These are phyloP conservation scores for Stictocephala bisonia DNA, from an alignment of 2,888 invertebrate species.

Conservation along the genomic window DNA sequence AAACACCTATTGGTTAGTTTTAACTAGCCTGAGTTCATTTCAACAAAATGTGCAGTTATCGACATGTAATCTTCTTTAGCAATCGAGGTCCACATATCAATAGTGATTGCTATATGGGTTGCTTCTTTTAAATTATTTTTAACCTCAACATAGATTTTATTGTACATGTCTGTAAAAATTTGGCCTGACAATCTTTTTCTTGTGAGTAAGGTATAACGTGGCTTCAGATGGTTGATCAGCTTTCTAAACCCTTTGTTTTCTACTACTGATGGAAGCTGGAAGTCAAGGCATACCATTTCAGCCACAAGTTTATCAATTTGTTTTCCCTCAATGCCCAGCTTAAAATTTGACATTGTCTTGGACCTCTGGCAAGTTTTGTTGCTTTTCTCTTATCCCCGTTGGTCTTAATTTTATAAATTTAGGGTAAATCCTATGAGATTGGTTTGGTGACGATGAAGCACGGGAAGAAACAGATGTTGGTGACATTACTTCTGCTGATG, in stretches of 20 bases:
- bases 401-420: conserved; percentile 7
- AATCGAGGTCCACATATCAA: not conserved
- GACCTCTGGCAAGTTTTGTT: not conserved
- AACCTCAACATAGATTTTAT: not conserved
- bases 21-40: not conserved
- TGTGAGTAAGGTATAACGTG: not conserved
- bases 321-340: not conserved
- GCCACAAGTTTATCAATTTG: not conserved
- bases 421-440: no score
- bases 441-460: no score
- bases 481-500: no score
- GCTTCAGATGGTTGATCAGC: not conserved
- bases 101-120: not conserved
- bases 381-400: not conserved
- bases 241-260: no score
- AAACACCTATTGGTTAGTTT: not conserved
- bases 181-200: not conserved
- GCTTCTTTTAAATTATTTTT: not conserved
- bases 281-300: not conserved
- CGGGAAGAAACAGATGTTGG: no score
- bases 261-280: not conserved
- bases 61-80: not conserved
- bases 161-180: not conserved
- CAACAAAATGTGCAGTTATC: not conserved
- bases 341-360: not conserved